phyloP scores from a whole-genome alignment of 2,797 vertebrate species.

The Trematocara caparti region DNA sequence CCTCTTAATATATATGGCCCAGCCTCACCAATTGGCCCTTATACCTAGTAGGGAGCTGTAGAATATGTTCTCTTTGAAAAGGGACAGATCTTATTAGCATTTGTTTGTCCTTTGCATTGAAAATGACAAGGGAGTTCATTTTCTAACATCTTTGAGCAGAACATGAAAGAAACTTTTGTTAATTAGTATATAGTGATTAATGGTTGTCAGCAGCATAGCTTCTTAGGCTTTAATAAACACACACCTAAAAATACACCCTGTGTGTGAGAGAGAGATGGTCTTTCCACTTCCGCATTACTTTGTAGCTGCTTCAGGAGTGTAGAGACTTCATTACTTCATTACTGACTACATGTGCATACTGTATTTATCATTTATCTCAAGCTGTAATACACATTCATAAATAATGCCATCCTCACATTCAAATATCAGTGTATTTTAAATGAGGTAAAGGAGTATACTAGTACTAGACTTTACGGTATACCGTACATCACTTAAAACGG shows the following conservation, averaged over 20 bases:
- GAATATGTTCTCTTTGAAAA: conserved; percentile 73
- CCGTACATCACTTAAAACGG: not conserved
- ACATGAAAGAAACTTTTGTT: conserved; percentile 78
- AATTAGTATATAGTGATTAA: conserved; percentile 79
- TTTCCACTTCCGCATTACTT: conserved; percentile 35
- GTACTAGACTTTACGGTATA: not conserved
- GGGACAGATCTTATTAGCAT: conserved; percentile 75
- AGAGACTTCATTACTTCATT: not conserved
- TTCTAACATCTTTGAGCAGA: conserved; percentile 73
- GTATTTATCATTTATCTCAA: conserved; percentile 45
- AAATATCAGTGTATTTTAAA: not conserved
- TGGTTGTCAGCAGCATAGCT: conserved; percentile 71
- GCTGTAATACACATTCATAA: conserved; percentile 8
- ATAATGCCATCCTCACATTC: not conserved
- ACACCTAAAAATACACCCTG: conserved; percentile 51
- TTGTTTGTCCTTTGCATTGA: conserved; percentile 79
- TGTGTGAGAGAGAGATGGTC: not conserved
- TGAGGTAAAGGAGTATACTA: not conserved
- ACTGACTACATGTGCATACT: conserved; percentile 61
- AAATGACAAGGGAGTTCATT: conserved; percentile 80
- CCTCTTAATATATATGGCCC: conserved; percentile 38
- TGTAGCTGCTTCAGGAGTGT: not conserved
- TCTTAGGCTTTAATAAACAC: conserved; percentile 54
- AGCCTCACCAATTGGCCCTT: conserved; percentile 37
- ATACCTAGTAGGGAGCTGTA: conserved; percentile 39